Evolutionary conservation across 2,888 invertebrate genomes (phyloP), one percentile per base, ranked within the genome.

Genomic region (Seladonia tumulorum): DNA sequence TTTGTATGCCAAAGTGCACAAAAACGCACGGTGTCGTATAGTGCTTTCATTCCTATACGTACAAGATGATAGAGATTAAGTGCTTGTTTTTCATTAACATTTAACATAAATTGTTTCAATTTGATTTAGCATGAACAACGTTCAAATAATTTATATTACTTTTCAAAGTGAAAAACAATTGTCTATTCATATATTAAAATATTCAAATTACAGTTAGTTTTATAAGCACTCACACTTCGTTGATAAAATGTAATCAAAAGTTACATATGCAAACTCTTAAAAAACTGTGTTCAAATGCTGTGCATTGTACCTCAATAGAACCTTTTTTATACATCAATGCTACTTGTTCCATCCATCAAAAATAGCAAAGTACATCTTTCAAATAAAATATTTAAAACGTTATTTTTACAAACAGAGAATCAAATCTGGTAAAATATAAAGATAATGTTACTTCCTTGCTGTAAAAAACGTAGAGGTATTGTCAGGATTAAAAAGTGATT

Each of bases 1-100:
- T 90, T 85, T 82, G 49, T 63, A 45, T 78, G 82, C 86, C 85
- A 79, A 88, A 90, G 90, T 91, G 88, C 88, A 88, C 81, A 86
- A 85, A 83, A 90, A 86, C 87, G 80, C 73, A 79, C 68, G 35
- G 76, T 72, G 79, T 79, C 53, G 82, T n/a, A 68, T 81, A 83
- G 83, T 82, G 73, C 68, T 75, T 87, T 68, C 14, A 53, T 76
- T 76, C 29, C 72, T 42, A 60, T 79, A 70, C 66, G 70, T 84
- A 76, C 57, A 73, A 66, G 60, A 66, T 63, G 49, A 57, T 66
- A 70, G 49, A 77, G 22, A 39, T 49, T 76, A 78, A 71, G 68
- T 71, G 68, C 74, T 49, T 81, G 35, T 16, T 66, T 29, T 8
- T 57, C n/a, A 60, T 78, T 80, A 45, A 80, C 49, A 70, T 35